Percentiles rank a stretch among this genome's conserved stretches.
Conservation (phyloP, 1,140 invertebrate species). For the Micrasema minimum region DNA sequence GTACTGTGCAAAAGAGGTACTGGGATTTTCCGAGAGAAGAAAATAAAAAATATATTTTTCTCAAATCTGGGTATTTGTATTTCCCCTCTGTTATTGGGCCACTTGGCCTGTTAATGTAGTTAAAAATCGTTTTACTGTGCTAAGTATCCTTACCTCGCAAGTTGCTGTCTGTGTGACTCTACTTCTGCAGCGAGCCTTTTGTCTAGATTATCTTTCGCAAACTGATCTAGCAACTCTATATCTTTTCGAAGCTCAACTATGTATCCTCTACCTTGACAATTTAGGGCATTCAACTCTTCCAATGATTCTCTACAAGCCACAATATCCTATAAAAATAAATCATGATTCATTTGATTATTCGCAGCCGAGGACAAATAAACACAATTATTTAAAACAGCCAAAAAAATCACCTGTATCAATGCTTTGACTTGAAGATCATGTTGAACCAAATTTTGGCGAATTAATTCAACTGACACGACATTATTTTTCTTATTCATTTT, state of each 20-base stretch:
- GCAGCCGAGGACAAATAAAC: neutral
- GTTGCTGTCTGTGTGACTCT: slow-evolving; percentile 74
- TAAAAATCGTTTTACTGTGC: too few species aligned
- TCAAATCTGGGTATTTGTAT: too few species aligned
- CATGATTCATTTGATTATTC: neutral
- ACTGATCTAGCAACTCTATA: slow-evolving; percentile 73
- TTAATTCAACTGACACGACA: slow-evolving; percentile 38
- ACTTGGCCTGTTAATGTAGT: too few species aligned
- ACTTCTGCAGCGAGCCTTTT: slow-evolving; percentile 71
- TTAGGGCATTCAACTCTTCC: slow-evolving; percentile 75
- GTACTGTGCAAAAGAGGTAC: too few species aligned
- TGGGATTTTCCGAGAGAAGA: too few species aligned
- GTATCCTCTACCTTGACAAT: slow-evolving; percentile 76
- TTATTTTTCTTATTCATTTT: slow-evolving; percentile 31
- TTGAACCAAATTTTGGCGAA: slow-evolving; percentile 73
- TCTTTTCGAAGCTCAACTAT: slow-evolving; percentile 73
- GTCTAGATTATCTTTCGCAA: slow-evolving; percentile 75
- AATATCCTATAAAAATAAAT: slow-evolving; percentile 69
- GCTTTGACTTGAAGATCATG: slow-evolving; percentile 79
- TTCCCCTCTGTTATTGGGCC: too few species aligned
- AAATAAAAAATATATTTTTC: too few species aligned
- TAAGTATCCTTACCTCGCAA: slow-evolving; percentile 68
- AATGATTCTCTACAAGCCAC: slow-evolving; percentile 74
- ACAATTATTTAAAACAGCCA: slow-evolving; percentile 7
- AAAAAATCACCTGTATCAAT: slow-evolving; percentile 76